Evolutionary conservation across 2,797 vertebrate species (phyloP).

Genomic region (Melanogrammus aeglefinus): DNA sequence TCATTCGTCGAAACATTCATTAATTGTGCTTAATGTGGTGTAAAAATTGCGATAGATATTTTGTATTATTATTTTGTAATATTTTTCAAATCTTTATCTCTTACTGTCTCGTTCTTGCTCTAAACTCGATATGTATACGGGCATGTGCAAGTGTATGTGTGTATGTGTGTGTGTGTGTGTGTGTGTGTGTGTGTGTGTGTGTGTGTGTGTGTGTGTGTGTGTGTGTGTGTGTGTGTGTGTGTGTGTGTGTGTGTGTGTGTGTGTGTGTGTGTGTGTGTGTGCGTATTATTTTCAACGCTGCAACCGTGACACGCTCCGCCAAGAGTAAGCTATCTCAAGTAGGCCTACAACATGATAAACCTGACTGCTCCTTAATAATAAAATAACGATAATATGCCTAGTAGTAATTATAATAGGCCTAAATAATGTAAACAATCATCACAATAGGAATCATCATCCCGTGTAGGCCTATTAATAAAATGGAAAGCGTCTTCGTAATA

Average conservation of each 20-base stretch:
- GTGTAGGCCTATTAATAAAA: too few species aligned
- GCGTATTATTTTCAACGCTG: background rate
- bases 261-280: too few species aligned
- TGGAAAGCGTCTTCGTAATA: too few species aligned
- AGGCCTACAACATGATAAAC: background rate
- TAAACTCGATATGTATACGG: background rate
- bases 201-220: too few species aligned
- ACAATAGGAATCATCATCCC: background rate
- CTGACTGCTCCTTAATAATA: background rate
- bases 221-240: background rate
- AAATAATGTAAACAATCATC: background rate
- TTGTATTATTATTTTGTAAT: background rate
- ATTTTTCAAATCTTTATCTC: background rate
- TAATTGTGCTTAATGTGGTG: background rate
- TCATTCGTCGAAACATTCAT: background rate
- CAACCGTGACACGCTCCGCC: background rate
- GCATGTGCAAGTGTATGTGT: background rate
- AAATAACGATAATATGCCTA: background rate
- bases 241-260: background rate
- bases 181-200: too few species aligned
- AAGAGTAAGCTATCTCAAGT: background rate
- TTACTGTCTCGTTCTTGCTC: constrained; percentile 1
- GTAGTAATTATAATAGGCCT: background rate
- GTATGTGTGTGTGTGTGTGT: background rate
- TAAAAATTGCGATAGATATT: background rate